These are phyloP conservation scores for Condylostylus longicornis DNA, from an alignment of 1,140 invertebrate genomes.

Conservation along the genomic window DNA sequence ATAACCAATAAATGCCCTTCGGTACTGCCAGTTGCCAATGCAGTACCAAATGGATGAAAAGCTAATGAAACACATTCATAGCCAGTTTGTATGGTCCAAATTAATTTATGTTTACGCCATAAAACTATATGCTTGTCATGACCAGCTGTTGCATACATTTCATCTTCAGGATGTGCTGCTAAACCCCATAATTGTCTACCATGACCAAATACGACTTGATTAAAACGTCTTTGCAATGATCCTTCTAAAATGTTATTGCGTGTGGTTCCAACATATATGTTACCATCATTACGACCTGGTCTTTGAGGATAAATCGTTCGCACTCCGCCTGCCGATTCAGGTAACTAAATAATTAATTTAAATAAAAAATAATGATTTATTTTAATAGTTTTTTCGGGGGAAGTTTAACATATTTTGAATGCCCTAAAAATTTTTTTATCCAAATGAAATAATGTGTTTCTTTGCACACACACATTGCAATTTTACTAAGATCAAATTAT, in stretches of 20 bases:
- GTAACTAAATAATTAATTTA: constrained; percentile 38
- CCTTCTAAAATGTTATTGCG: constrained; percentile 86
- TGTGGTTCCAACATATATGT: constrained; percentile 84
- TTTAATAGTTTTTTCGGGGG: neutral
- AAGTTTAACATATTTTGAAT: neutral
- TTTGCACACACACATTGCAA: neutral
- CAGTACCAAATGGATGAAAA: constrained; percentile 75
- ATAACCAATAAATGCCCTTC: constrained; percentile 76
- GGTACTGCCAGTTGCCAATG: constrained; percentile 73
- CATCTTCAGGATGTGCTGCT: constrained; percentile 77
- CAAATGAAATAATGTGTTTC: neutral
- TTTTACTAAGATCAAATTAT: neutral
- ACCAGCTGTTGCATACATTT: constrained; percentile 82
- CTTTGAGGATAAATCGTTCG: constrained; percentile 74
- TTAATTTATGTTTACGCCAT: constrained; percentile 72
- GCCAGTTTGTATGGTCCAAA: constrained; percentile 74
- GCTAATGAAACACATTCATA: constrained; percentile 45
- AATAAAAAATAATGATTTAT: constrained; percentile 23
- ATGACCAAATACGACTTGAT: constrained; percentile 84
- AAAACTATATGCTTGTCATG: constrained; percentile 82
- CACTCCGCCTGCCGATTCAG: constrained; percentile 68
- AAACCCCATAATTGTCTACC: constrained; percentile 78
- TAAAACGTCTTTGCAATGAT: constrained; percentile 76
- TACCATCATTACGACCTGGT: constrained; percentile 70
- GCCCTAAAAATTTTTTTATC: neutral